Evolutionary conservation across 1,140 invertebrate genomes (phyloP), one percentile per base, ranked within the genome.

Genomic region (Drosophila nannoptera): DNA sequence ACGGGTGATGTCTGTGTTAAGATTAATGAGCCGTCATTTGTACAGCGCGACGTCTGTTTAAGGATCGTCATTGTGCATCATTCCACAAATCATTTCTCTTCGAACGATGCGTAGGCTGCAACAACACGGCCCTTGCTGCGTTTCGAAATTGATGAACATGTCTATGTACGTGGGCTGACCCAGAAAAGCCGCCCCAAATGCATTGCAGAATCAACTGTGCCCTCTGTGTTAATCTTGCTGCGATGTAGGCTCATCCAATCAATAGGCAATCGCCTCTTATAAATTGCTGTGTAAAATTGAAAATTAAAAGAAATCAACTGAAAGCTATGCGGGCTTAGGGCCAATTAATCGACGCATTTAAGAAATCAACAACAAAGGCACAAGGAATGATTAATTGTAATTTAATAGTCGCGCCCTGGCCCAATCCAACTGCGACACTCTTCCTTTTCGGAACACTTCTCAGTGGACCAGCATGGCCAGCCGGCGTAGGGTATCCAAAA

Each of bases 331-430:
- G 81, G 81, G 80, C 73, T 61, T 56, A 69, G 52, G 61, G 62
- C 66, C 70, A 84, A 84, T 84, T 81, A 86, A 84, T 84, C 81
- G 73, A 81, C 68, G 66, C 73, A 86, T 80, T 84, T 84, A 84
- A 84, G 77, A 84, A 86, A 81, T 84, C 77, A 86, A 77, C 80
- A 68, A 73, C 50, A 48, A 4, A 22, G 22, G 22, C 32, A 43
- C 43, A 42, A 60, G 33, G 73, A 45, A 81, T 86, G 81, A 84
- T 84, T 84, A 86, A 84, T 86, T 74, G 73, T 66, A 71, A 54
- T 77, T 84, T 84, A 84, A 84, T 84, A 72, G 81, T 63, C 64
- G 56, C 69, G 32, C 14, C 36, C 46, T 56, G 42, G 53, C 29
- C 45, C 54, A 75, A 78, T 75, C 40, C 12, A 14, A 38, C 4